These are phyloP conservation scores for Psammodynastes pulverulentus DNA, from an alignment of 2,113 vertebrate genomes.

Conservation along the genomic window DNA sequence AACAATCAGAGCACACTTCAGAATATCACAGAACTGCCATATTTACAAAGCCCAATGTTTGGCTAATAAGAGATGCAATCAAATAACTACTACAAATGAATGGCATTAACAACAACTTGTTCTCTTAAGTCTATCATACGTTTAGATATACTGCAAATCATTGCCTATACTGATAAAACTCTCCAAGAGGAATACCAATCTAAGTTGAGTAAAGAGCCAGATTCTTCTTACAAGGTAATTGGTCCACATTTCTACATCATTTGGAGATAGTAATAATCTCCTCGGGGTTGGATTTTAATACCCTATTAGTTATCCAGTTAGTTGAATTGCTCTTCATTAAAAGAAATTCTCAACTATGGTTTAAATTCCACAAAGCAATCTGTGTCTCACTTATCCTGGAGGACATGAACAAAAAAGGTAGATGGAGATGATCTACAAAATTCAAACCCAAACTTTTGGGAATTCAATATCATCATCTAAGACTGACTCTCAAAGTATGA, in stretches of 20 bases:
- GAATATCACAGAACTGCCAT: neutral
- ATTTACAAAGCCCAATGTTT: neutral
- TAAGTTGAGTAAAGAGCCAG: neutral
- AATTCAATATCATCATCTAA: neutral
- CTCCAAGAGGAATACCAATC: neutral
- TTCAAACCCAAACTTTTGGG: neutral
- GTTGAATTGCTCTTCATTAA: neutral
- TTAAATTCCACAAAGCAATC: neutral
- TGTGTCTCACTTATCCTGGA: neutral
- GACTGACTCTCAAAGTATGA: neutral
- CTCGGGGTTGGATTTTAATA: neutral
- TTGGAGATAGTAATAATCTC: neutral
- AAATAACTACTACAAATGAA: neutral
- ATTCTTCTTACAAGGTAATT: neutral
- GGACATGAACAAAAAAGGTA: neutral
- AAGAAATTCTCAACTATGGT: neutral
- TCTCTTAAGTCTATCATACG: accelerated
- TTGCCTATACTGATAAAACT: neutral
- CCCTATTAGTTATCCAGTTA: neutral
- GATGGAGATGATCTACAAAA: neutral
- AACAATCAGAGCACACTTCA: conserved; percentile 6
- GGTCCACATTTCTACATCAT: neutral
- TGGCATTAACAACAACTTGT: neutral
- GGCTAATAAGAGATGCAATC: neutral
- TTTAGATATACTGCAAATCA: neutral